Conservation (phyloP, 2,113 vertebrate species). For the Alligator sinensis region DNA sequence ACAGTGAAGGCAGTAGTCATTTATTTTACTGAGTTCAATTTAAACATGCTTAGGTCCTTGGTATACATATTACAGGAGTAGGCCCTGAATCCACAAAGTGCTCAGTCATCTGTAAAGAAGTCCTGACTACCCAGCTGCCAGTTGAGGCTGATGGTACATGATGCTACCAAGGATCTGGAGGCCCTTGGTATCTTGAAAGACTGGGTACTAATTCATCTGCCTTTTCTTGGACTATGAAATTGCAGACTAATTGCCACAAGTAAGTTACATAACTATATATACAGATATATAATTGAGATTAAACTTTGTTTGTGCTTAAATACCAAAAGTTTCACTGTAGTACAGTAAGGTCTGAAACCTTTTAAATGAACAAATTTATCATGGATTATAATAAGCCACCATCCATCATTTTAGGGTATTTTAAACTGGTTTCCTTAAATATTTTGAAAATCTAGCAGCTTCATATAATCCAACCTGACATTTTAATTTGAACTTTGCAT, state of each 20-base stretch:
- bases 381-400: constrained; percentile 14
- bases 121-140: too few relatives aligned
- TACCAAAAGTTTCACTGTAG: constrained; percentile 11
- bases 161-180: fast-evolving
- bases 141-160: neutral
- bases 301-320: neutral
- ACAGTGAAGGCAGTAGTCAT: neutral
- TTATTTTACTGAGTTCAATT: neutral
- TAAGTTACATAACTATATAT: neutral
- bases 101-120: neutral
- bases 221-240: neutral
- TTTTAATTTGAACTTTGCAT: constrained; percentile 59
- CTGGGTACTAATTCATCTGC: neutral
- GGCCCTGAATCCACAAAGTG: neutral
- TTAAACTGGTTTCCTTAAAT: constrained; percentile 62
- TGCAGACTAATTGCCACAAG: neutral
- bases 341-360: constrained; percentile 17
- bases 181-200: neutral
- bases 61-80: neutral
- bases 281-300: constrained; percentile 3
- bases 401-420: constrained; percentile 20
- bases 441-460: constrained; percentile 37
- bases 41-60: neutral
- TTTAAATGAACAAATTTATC: constrained; percentile 1
- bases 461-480: constrained; percentile 47